Percentiles rank a stretch among this genome's conserved stretches.
Evolutionary conservation across 2,888 invertebrate genomes (phyloP).

Genomic region (Glyphotaelius pellucidus): DNA sequence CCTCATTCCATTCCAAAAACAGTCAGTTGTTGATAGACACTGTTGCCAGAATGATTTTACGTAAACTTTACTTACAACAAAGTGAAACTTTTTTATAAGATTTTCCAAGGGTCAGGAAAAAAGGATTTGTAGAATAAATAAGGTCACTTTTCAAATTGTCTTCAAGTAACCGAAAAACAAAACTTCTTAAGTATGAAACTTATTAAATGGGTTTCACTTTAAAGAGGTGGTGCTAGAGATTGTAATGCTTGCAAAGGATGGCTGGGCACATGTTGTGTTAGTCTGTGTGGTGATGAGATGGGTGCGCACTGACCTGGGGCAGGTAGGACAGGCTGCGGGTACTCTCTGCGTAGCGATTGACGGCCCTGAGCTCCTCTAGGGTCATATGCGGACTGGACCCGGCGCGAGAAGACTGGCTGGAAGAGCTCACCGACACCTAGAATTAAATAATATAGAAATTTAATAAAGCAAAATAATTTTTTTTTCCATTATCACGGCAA

Average conservation of each 20-base stretch:
- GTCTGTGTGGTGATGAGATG: background rate
- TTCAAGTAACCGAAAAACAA: too few species aligned
- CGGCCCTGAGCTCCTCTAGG: conserved; percentile 88
- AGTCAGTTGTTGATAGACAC: background rate
- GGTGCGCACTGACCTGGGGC: conserved; percentile 85
- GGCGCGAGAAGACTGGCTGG: conserved; percentile 84
- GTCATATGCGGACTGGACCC: conserved; percentile 86
- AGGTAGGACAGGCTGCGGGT: conserved; percentile 94
- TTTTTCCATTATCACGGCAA: too few species aligned
- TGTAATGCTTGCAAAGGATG: background rate
- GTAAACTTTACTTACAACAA: background rate
- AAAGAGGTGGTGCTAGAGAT: background rate
- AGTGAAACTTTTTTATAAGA: background rate
- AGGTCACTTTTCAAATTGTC: too few species aligned
- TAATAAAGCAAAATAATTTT: too few species aligned
- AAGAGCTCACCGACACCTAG: conserved; percentile 84
- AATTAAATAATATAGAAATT: conserved; percentile 56
- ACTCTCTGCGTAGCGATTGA: conserved; percentile 94
- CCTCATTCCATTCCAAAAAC: background rate
- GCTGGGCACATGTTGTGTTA: background rate
- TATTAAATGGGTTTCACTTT: too few species aligned
- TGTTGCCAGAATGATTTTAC: background rate
- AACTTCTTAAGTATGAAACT: too few species aligned
- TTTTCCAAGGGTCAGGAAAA: too few species aligned
- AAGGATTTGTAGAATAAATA: too few species aligned